These are phyloP conservation scores for Drosophila koepferae DNA, from an alignment of 2,888 invertebrate species.

Conservation along the genomic window DNA sequence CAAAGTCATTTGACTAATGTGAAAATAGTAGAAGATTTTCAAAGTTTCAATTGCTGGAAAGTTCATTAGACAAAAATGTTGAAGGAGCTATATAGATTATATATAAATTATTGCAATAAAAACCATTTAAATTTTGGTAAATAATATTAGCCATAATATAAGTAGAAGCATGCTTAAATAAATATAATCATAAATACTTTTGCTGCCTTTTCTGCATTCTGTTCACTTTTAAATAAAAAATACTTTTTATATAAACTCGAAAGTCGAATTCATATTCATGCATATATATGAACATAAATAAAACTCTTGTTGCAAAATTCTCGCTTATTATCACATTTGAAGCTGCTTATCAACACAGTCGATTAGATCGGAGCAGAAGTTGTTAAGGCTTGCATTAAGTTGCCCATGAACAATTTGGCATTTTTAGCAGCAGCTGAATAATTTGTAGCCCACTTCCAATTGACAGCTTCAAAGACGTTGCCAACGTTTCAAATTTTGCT, in stretches of 20 bases:
- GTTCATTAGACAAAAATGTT: background rate
- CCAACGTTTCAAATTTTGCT: slow-evolving; percentile 55
- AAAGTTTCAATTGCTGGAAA: background rate
- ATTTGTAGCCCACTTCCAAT: slow-evolving; percentile 22
- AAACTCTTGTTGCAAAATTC: background rate
- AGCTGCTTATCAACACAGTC: slow-evolving; percentile 1
- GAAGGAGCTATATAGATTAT: background rate
- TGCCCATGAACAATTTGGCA: slow-evolving; percentile 10
- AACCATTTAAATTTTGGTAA: too few species aligned
- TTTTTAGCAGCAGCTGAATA: slow-evolving; percentile 35
- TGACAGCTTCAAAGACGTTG: slow-evolving; percentile 54
- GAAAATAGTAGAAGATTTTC: background rate
- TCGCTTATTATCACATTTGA: background rate
- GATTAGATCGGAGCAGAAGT: background rate
- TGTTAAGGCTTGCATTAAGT: background rate
- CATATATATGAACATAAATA: background rate
- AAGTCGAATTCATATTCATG: background rate
- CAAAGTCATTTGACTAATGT: background rate
- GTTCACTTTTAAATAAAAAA: background rate
- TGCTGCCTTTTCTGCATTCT: background rate
- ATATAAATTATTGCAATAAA: too few species aligned
- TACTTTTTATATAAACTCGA: background rate
- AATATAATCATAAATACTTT: too few species aligned
- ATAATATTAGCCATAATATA: too few species aligned
- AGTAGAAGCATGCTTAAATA: too few species aligned